These are phyloP conservation scores for Erebia palarica DNA, from an alignment of 2,888 invertebrate species.

Conservation along the genomic window DNA sequence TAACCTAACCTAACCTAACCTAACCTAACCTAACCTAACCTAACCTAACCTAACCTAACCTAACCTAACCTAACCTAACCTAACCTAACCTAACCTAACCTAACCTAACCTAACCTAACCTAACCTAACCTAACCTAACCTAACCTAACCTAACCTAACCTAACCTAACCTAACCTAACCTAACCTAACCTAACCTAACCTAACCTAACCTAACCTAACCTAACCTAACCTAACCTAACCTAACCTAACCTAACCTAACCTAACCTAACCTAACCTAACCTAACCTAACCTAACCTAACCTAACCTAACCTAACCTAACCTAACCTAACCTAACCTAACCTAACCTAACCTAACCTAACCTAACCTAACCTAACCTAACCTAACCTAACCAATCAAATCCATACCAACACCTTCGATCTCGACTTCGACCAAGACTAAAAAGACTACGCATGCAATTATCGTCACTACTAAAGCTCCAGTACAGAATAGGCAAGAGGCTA, in stretches of 20 bases:
- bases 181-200: neutral
- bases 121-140: conserved; percentile 19
- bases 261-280: conserved; percentile 15
- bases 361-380: conserved; percentile 13
- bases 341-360: too few relatives aligned
- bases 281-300: conserved; percentile 13
- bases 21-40: conserved; percentile 8
- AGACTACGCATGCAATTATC: too few relatives aligned
- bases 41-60: neutral
- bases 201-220: conserved; percentile 5
- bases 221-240: conserved; percentile 4
- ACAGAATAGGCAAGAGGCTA: too few relatives aligned
- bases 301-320: conserved; percentile 15
- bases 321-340: conserved; percentile 12
- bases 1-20: conserved; percentile 4
- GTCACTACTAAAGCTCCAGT: too few relatives aligned
- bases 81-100: conserved; percentile 21
- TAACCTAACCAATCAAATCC: conserved; percentile 5
- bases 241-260: too few relatives aligned
- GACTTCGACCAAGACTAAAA: too few relatives aligned
- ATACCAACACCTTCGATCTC: neutral
- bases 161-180: neutral
- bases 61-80: conserved; percentile 10
- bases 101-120: conserved; percentile 31
- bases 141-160: neutral